A percentile compares a stretch with the other conserved stretches of the same genome.
Evolutionary conservation across 2,113 vertebrate species (phyloP).

Genomic region (Phoenicopterus ruber): DNA sequence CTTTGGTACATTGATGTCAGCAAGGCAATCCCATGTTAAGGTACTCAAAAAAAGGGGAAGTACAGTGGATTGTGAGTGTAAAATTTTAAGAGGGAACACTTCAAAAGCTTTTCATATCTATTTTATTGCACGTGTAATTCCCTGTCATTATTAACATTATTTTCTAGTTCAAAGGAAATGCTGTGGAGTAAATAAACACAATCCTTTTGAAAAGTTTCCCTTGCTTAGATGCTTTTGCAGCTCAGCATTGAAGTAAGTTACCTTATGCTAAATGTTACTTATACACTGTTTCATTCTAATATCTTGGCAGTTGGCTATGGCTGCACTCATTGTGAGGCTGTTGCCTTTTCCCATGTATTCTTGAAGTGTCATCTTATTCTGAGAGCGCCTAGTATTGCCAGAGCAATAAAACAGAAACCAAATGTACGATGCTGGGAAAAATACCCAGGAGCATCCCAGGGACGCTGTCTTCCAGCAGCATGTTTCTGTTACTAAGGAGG

Average conservation of each 20-base stretch:
- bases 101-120: background rate
- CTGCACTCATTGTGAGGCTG: background rate
- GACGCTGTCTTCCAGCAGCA: background rate
- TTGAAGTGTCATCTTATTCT: background rate
- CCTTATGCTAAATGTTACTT: background rate
- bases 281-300: background rate
- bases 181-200: background rate
- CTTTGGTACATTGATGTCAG: background rate
- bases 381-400: background rate
- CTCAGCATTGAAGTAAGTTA: background rate
- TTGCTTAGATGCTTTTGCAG: background rate
- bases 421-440: background rate
- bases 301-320: background rate
- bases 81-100: background rate
- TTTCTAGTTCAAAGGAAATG: background rate
- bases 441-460: background rate
- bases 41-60: background rate
- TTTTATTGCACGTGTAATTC: background rate
- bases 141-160: background rate
- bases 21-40: background rate
- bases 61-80: background rate
- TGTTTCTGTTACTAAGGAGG: background rate
- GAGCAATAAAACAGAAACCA: background rate
- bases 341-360: background rate
- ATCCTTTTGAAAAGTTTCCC: background rate